A percentile compares a stretch with the other conserved stretches of the same genome.
Conservation (phyloP, 92 coral and sea anemone genomes). For the Epizoanthus rinbou region DNA sequence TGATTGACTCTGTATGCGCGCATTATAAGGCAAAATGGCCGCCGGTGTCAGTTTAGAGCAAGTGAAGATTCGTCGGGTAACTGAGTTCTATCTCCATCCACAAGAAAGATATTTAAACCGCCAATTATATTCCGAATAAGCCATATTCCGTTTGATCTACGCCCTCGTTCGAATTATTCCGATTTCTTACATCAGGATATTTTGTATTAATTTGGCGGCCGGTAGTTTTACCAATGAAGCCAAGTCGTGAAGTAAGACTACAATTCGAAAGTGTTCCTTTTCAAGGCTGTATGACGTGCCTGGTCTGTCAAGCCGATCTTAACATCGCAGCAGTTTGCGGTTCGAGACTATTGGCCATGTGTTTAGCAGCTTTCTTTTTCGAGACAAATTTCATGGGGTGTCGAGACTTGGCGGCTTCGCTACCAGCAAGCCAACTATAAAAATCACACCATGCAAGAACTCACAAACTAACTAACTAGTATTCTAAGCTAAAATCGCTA, state of each 20-base stretch:
- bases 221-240: neutral
- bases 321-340: slow-evolving; percentile 39
- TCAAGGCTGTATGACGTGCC: slow-evolving; percentile 4
- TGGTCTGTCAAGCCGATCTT: slow-evolving; percentile 32
- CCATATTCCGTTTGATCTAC: neutral
- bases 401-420: slow-evolving; percentile 35
- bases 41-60: no score
- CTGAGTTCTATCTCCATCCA: no score
- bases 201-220: neutral
- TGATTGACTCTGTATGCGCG: no score
- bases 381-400: slow-evolving; percentile 39
- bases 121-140: no score
- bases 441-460: slow-evolving; percentile 32
- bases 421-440: slow-evolving; percentile 37
- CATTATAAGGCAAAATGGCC: no score
- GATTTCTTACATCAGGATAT: no score
- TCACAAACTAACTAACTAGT: neutral
- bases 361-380: slow-evolving; percentile 27
- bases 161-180: neutral
- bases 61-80: no score
- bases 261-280: neutral
- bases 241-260: neutral
- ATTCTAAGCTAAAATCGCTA: neutral
- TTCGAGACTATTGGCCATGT: slow-evolving; percentile 29
- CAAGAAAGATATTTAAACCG: no score